Conservation (phyloP, 30 jellyfish, hydroid and myxozoan genomes). For the Aurelia sp. region DNA sequence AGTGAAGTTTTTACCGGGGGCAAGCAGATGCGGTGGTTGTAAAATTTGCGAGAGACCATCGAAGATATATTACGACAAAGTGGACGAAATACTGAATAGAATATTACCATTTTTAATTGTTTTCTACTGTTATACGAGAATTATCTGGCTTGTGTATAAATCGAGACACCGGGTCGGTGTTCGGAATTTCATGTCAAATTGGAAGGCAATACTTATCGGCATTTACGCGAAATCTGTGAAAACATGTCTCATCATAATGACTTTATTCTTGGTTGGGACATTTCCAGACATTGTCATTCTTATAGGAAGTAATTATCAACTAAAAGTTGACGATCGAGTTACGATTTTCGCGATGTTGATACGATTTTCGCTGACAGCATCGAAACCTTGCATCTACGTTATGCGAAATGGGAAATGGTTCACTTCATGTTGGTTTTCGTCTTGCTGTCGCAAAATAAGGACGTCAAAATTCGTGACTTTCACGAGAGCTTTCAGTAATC, state of each 20-base stretch:
- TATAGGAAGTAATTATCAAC: constrained; percentile 4
- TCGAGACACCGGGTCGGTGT: constrained; percentile 50
- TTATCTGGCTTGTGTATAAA: constrained; percentile 20
- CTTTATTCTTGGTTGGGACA: constrained; percentile 35
- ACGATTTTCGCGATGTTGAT: constrained; percentile 32
- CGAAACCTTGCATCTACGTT: constrained; percentile 50
- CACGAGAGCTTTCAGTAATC: constrained; percentile 7
- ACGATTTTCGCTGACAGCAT: constrained; percentile 47
- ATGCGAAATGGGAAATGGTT: constrained; percentile 30
- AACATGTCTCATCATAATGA: constrained; percentile 48
- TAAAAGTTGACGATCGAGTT: neutral
- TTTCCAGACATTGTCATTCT: constrained; percentile 25
- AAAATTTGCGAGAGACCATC: neutral
- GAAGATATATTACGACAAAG: constrained; percentile 8
- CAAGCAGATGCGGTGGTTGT: neutral
- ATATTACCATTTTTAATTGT: constrained; percentile 13
- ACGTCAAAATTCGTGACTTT: neutral
- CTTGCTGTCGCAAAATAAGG: constrained; percentile 35
- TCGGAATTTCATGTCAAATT: constrained; percentile 21
- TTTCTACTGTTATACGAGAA: constrained; percentile 29
- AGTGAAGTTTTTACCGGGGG: neutral
- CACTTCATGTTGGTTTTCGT: constrained; percentile 32
- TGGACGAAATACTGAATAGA: constrained; percentile 28
- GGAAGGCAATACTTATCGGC: constrained; percentile 60
- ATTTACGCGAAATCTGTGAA: constrained; percentile 66